Conservation (phyloP, 1,140 invertebrate species). For the Lepidurus arcticus region DNA sequence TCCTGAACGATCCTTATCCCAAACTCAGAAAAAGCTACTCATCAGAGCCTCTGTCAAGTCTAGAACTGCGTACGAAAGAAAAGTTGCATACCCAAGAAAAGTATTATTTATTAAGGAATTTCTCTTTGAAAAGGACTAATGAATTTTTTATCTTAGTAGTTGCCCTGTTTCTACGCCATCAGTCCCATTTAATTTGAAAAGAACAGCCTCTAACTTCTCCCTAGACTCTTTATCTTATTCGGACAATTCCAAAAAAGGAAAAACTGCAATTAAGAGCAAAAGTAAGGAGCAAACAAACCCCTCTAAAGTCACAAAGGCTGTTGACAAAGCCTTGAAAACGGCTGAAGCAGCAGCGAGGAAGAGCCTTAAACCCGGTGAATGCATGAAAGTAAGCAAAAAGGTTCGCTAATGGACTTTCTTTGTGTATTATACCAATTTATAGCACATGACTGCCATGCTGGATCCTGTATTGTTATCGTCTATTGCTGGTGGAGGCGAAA, state of each 20-base stretch:
- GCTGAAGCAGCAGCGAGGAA: conserved; percentile 29
- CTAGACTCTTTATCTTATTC: background rate
- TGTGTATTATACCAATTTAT: background rate
- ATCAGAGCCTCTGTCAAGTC: no score
- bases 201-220: background rate
- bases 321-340: conserved; percentile 29
- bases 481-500: conserved; percentile 17
- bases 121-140: no score
- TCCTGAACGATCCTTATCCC: background rate
- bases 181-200: background rate
- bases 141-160: no score
- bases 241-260: background rate
- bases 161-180: background rate
- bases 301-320: conserved; percentile 1
- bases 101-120: no score
- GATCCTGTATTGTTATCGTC: conserved; percentile 19
- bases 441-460: conserved; percentile 17
- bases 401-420: background rate
- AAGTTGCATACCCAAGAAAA: no score
- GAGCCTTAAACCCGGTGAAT: conserved; percentile 2
- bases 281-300: background rate
- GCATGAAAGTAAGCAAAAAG: conserved; percentile 22
- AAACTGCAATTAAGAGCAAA: background rate
- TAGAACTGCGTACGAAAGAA: no score
- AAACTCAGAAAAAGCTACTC: background rate